Percentiles rank a stretch among this genome's conserved stretches.
Conservation (phyloP, 2,888 invertebrate species). For the Ophioninae sp. region DNA sequence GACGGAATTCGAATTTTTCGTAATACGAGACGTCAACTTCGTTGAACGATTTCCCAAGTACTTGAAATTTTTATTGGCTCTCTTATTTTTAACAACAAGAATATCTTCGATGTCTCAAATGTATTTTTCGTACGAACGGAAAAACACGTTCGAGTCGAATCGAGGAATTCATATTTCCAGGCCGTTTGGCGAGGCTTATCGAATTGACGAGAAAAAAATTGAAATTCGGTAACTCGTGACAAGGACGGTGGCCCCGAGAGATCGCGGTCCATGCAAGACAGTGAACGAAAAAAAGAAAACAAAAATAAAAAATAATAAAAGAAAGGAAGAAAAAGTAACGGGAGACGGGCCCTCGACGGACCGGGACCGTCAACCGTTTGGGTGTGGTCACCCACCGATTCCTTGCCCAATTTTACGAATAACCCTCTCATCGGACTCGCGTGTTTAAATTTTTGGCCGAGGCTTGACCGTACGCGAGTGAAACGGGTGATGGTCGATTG, state of each 20-base stretch:
- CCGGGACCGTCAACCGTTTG: constrained; percentile 58
- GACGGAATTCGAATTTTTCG: too few relatives aligned
- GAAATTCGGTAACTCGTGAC: constrained; percentile 30
- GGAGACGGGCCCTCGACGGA: constrained; percentile 29
- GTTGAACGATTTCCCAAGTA: too few relatives aligned
- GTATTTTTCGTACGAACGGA: too few relatives aligned
- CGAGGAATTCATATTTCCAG: not conserved
- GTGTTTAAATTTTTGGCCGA: constrained; percentile 30
- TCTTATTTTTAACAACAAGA: too few relatives aligned
- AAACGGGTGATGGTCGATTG: constrained; percentile 55
- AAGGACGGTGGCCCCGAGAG: constrained; percentile 57
- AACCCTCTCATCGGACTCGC: constrained; percentile 40
- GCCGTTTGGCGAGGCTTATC: not conserved
- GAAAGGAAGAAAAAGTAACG: constrained; percentile 6
- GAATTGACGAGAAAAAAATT: constrained; percentile 5
- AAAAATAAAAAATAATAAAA: not conserved
- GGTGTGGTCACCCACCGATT: constrained; percentile 73
- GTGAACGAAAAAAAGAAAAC: constrained; percentile 3
- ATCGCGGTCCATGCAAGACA: constrained; percentile 30
- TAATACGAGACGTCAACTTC: too few relatives aligned
- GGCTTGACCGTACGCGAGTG: constrained; percentile 43
- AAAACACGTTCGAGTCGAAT: too few relatives aligned
- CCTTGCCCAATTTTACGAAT: constrained; percentile 74
- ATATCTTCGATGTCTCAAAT: too few relatives aligned
- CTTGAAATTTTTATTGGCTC: too few relatives aligned